Evolutionary conservation across 2,113 vertebrate species (phyloP).

Genomic region (Ciconia boyciana): DNA sequence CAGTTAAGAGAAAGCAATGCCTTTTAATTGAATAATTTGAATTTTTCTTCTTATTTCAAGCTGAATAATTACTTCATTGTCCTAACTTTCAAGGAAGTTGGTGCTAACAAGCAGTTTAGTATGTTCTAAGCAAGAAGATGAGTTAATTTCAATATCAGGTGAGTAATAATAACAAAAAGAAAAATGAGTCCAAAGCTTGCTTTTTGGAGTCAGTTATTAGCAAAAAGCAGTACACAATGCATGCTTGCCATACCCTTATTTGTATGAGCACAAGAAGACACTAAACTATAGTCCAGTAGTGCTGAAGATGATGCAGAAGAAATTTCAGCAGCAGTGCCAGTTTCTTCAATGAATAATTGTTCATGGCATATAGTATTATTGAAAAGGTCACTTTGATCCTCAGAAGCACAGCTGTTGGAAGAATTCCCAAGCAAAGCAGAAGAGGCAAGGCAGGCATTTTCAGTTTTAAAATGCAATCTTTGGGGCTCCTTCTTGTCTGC

Average conservation of each 20-base stretch:
- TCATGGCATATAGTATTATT: conserved; percentile 53
- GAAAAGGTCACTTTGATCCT: conserved; percentile 72
- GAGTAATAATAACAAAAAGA: not conserved
- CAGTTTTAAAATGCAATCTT: conserved; percentile 60
- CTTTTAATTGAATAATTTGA: not conserved
- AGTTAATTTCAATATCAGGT: conserved; percentile 28
- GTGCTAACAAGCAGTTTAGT: conserved; percentile 26
- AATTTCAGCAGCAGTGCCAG: conserved; percentile 49
- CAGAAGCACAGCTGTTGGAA: conserved; percentile 69
- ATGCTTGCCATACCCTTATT: conserved; percentile 77
- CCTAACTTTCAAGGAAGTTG: not conserved
- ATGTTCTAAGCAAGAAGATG: not conserved
- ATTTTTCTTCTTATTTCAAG: not conserved
- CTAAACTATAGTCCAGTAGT: conserved; percentile 65
- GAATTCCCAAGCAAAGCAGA: conserved; percentile 63
- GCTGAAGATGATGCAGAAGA: conserved; percentile 65
- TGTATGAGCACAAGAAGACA: conserved; percentile 67
- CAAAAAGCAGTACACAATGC: conserved; percentile 34
- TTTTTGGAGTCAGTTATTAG: conserved; percentile 47
- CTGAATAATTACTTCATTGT: not conserved
- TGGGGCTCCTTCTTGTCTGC: conserved; percentile 62
- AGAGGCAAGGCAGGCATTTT: conserved; percentile 60
- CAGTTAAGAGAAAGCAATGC: not conserved
- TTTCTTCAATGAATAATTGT: conserved; percentile 68
- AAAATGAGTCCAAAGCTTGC: not conserved